Conservation (phyloP, 2,888 invertebrate genomes). For the Dicyrtoma fusca region DNA sequence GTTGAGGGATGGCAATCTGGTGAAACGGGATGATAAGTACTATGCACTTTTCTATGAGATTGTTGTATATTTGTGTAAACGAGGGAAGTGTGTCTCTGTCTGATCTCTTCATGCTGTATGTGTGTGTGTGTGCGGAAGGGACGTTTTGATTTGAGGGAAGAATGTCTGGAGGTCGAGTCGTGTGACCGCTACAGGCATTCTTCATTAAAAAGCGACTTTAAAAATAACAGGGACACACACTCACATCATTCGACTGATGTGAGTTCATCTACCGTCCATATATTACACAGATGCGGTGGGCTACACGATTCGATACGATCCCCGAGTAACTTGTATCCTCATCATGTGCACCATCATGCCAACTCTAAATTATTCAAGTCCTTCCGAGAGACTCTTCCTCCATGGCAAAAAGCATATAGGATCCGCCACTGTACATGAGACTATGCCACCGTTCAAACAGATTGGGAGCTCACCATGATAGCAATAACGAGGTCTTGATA, state of each 20-base stretch:
- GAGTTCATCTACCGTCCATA: not conserved
- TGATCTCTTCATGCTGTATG: not conserved
- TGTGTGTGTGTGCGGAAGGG: constrained; percentile 37
- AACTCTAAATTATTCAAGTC: constrained; percentile 22
- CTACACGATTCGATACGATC: not conserved
- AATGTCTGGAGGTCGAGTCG: constrained; percentile 45
- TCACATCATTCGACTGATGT: not conserved
- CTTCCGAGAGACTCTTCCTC: not conserved
- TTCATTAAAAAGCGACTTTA: constrained; percentile 50
- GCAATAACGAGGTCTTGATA: constrained; percentile 46
- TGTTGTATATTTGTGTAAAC: too few relatives aligned
- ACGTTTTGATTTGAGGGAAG: constrained; percentile 37
- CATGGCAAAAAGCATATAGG: too few relatives aligned
- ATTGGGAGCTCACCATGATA: constrained; percentile 40
- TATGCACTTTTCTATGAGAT: not conserved
- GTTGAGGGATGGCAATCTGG: constrained; percentile 7
- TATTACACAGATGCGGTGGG: not conserved
- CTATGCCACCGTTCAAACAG: constrained; percentile 2
- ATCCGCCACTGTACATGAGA: not conserved
- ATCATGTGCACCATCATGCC: not conserved
- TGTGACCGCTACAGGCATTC: constrained; percentile 49
- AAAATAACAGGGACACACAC: constrained; percentile 43
- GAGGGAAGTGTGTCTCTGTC: too few relatives aligned
- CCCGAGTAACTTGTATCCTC: too few relatives aligned
- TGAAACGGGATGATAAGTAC: not conserved